Evolutionary conservation across 53 echinoderm and acorn worm genomes (phyloP).

Genomic region (Astropecten irregularis): DNA sequence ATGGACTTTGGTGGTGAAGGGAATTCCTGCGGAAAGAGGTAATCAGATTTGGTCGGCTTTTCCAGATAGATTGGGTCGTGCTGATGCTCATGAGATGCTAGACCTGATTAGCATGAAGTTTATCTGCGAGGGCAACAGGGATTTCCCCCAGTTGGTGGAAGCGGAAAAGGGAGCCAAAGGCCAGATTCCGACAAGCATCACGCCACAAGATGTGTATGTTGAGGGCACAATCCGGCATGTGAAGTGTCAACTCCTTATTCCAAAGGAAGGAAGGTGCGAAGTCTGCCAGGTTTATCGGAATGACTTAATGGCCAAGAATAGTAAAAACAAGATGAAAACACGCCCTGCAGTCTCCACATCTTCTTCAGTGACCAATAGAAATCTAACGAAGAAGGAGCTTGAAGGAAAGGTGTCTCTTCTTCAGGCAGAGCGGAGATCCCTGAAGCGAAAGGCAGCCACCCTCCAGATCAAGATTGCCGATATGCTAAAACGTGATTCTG

Average conservation of each 20-base stretch:
- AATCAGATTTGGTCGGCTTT: not conserved
- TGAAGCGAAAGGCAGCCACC: not conserved
- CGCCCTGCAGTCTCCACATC: not conserved
- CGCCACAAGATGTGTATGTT: not conserved
- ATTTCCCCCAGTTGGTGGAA: conserved; percentile 1
- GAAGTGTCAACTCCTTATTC: conserved; percentile 7
- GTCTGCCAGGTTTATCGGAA: conserved; percentile 1
- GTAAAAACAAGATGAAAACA: not conserved
- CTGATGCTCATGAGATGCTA: not conserved
- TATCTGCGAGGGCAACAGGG: conserved; percentile 8
- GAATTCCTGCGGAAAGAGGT: not conserved
- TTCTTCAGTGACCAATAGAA: not conserved
- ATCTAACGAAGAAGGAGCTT: not conserved
- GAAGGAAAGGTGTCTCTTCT: not conserved
- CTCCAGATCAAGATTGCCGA: not conserved
- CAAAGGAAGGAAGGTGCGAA: not conserved
- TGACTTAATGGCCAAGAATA: not conserved
- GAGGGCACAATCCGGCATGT: conserved; percentile 2
- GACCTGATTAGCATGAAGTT: not conserved
- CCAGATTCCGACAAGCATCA: conserved; percentile 9
- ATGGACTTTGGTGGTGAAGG: not conserved
- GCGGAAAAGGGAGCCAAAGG: conserved; percentile 1
- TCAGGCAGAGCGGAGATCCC: not conserved
- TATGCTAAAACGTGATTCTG: not conserved
- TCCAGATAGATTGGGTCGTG: not conserved